Base-by-base conservation (phyloP, 37 sponge, comb jelly and placozoan genomes). In the Halisarca cf. caerulea region DNA sequence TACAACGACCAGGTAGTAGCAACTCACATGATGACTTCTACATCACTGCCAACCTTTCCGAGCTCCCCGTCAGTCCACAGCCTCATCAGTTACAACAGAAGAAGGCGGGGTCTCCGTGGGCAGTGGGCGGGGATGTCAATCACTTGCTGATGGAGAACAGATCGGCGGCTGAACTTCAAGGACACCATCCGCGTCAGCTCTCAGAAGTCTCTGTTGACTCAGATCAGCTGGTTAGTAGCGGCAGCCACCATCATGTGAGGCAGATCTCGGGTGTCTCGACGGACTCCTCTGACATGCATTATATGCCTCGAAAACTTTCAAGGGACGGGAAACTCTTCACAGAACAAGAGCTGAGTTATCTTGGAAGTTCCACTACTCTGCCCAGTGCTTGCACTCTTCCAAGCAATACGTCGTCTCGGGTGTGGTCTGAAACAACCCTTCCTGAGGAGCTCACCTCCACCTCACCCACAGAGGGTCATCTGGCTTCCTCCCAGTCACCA, bases 21-120 rank as follows among this genome's bases (percentile, higher is more conserved):
- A 59, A 66, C 44, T 85, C 86, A 3, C 77, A 74, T 44, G 77
- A 74, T 11, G 77, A 74, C 64, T 9, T 90, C 51, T 55, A 83
- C 4, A 82, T 90, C 11, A 7, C 33, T 3, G 86, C 58, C 1
- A 72, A 64, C 28, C 79, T 90, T 18, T 24, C 42, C 0, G 86
- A 86, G 8, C 81, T 86, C n/a, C 86, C 86, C 21, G 3, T 85
- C 51, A 82, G 54, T 39, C 79, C 68, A 18, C 41, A 74, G 9
- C 54, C n/a, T 58, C 28, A 24, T 44, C 3, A 15, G 58, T 3
- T n/a, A 18, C 42, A 36, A 17, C 61, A 17, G 15, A 42, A 37
- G 24, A 33, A 21, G 3, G 9, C 45, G 25, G 9, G 6, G 51
- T 74, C 77, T 43, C 77, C 77, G 2, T 74, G 77, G 77, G 77